Evolutionary conservation across 2,113 vertebrate genomes (phyloP), one percentile per base, ranked within the genome.

Genomic region (Malaclemys terrapin): DNA sequence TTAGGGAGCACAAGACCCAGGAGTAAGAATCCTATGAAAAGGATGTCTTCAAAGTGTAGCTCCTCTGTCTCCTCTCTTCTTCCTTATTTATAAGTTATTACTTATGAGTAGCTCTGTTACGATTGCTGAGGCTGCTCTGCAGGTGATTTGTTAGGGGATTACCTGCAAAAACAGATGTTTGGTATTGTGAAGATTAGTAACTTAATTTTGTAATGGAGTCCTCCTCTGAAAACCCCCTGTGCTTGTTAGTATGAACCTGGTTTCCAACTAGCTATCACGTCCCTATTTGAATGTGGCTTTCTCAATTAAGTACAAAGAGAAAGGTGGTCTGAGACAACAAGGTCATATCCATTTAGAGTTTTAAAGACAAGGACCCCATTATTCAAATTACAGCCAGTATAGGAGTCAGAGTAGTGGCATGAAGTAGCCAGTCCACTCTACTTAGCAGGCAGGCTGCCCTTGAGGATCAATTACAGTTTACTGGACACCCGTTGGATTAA

Each of bases 71-170:
- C 90, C 29, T 80, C 86, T 93, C 84, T 56, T 45, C 16, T 45
- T 53, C 11, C 62, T 88, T 90, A 42, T 31, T 93, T 19, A 12
- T 82, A 87, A 92, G 29, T 86, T 81, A 42, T 54, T 88, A 8
- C 17, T 17, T 92, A 13, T 89, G 65, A 95, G 87, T 95, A 92
- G 76, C 92, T 94, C 72, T 75, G 45, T 82, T 95, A 59, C 6
- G 11, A 78, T 88, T 93, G 19, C 87, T 88, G 72, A 89, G 1
- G 0, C 80, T 96, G 42, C 13, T 95, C 85, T 81, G 31, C 80
- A 29, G 31, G 49, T 69, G 22, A n/a, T 95, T 92, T 95, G 59
- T 94, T 84, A 92, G 86, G 80, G 80, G 45, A 92, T 42, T 80
- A 88, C 80, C 8, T 7, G 35, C 75, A 78, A 78, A 78, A 52